Base-by-base conservation (phyloP, 2,113 vertebrate species). In the Numida meleagris region DNA sequence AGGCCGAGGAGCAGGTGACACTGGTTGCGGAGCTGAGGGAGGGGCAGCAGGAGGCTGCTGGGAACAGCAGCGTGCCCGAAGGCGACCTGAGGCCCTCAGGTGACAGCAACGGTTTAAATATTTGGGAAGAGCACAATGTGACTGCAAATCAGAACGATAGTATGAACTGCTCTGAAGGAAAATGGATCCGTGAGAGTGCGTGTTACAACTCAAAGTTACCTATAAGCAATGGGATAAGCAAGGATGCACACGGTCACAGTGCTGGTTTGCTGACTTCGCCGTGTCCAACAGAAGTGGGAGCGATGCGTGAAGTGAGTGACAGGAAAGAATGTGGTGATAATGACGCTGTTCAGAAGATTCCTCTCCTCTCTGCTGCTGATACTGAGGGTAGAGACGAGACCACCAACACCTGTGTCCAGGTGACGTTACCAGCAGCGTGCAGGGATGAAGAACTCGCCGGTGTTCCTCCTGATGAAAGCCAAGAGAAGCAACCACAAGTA, bases 241-340 rank as follows among this genome's bases (percentile, higher is more conserved):
- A 1, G 0, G 34, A 38, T 68, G 43, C 62, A 31, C 31, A 1
- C 3, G 10, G 14, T 34, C 25, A 58, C 31, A 72, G 51, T 50
- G 5, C 6, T 2, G 2, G 1, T 24, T 46, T 89, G 33, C 34
- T 31, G 34, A 3, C 12, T 1, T 70, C 4, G 0, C 5, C n/a
- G 45, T 63, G 43, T 45, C 27, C 50, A 90, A 46, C 11, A 14
- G 67, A 89, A 2, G 21, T 46, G 46, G 25, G 20, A 31, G 72
- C 71, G 15, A 2, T 38, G 40, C 58, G 42, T 0, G 10, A 62
- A 75, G n/a, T 5, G 34, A 29, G 15, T 25, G 42, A 33, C 17
- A 18, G n/a, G 16, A 67, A 57, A 40, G 53, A 53, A 9, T 4
- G 18, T 45, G 72, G 14, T 14, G 33, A 31, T 13, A 16, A 34